A percentile compares a stretch with the other conserved stretches of the same genome.
phyloP scores from a whole-genome alignment of 2,797 vertebrate species.

The Myotis findleyi region DNA sequence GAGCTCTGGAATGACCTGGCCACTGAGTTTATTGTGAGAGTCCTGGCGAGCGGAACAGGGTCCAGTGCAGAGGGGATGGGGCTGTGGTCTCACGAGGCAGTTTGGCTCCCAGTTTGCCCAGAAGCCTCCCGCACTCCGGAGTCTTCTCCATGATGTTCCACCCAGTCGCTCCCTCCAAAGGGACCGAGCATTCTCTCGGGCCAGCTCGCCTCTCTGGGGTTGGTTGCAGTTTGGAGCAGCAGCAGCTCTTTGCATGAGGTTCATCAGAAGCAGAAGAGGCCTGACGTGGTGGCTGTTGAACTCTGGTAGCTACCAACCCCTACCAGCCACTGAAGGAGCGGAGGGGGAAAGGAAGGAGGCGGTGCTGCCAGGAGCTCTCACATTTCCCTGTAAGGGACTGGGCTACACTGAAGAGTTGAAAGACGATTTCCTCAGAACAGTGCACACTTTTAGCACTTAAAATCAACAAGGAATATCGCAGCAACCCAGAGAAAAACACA shows the following conservation, averaged over 20 bases:
- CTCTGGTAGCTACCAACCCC: neutral
- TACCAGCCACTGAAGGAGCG: neutral
- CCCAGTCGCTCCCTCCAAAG: neutral
- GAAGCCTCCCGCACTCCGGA: neutral
- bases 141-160: neutral
- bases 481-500: neutral
- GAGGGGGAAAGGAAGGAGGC: neutral
- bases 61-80: neutral
- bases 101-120: neutral
- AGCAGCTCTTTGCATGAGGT: neutral
- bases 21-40: neutral
- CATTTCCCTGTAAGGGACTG: neutral
- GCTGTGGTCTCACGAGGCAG: neutral
- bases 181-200: neutral
- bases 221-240: conserved; percentile 35
- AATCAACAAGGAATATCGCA: conserved; percentile 2
- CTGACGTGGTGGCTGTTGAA: neutral
- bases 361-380: neutral
- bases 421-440: conserved; percentile 3
- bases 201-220: neutral
- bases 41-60: neutral
- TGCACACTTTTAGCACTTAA: neutral
- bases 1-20: neutral
- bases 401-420: neutral
- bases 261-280: conserved; percentile 34